Base-by-base conservation (phyloP, 2,888 invertebrate genomes). In the Neelides folsomi region DNA sequence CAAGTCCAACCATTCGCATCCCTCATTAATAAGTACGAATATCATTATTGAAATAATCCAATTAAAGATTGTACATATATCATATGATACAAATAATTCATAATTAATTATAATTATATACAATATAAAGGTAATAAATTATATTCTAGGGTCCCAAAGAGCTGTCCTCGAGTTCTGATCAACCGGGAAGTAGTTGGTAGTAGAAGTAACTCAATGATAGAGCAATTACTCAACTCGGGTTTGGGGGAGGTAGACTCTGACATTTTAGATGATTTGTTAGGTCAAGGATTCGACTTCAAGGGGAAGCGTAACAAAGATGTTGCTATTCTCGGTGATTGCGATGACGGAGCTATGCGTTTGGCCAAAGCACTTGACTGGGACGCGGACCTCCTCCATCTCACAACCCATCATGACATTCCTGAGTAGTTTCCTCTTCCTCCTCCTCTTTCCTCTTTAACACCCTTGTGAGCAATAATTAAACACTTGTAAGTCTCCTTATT, bases 1-100 rank as follows among this genome's bases (percentile, higher is more conserved):
- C 83, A 83, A 63, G 95, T 97, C 1, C 89, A 92, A 66, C 95
- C 95, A 0, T 95, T 95, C 72, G 92, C 93, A 1, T 86, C 87
- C 1, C 76, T 95, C 5, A 76, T 88, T 58, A 82, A 86, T 67
- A 79, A 79, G 85, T 85, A 71, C 39, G 13, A n/a, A 12, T 15
- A 42, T 47, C 4, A 10, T 39, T 43, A 53, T 49, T 27, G 1
- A 35, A 41, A 34, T 18, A 2, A 19, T 37, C 13, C 6, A 18
- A 19, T 12, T 2, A 18, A 19, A 15, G 39, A 15, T 9, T 16
- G 44, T 7, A 18, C 12, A 16, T 12, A 18, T 6, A n/a, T n/a
- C n/a, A n/a, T n/a, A n/a, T n/a, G n/a, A n/a, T n/a, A n/a, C 19
- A 42, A 42, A 16, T 16, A 42, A 16, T 19, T 18, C 19, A 12